A percentile compares a stretch with the other conserved stretches of the same genome.
phyloP scores from a whole-genome alignment of 2,797 vertebrate species.

The Knipowitschia caucasica region DNA sequence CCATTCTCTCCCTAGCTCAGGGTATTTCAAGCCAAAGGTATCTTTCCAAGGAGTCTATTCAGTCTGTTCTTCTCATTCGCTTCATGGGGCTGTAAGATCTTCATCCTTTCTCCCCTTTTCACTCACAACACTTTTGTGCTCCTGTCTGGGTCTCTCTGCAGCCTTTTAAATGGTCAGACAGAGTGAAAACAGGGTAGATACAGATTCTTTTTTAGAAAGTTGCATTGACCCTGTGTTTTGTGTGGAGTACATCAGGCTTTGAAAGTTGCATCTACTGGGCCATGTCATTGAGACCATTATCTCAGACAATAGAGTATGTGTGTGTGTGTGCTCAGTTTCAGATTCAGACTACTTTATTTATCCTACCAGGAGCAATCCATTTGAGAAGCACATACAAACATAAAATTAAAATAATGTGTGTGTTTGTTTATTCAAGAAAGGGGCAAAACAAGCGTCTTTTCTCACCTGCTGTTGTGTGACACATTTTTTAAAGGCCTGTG shows the following conservation, averaged over 20 bases:
- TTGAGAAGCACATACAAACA: too few relatives aligned
- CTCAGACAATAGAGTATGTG: not conserved
- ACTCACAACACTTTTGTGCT: constrained; percentile 55
- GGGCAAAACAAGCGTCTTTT: not conserved
- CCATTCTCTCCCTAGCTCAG: constrained; percentile 33
- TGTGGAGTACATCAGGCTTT: constrained; percentile 31
- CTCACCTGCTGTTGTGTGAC: constrained; percentile 12
- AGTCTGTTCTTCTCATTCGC: constrained; percentile 18
- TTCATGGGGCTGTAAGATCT: constrained; percentile 39
- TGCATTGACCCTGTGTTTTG: constrained; percentile 54
- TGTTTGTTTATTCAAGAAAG: not conserved
- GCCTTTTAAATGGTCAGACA: constrained; percentile 44
- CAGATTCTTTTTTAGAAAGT: constrained; percentile 40
- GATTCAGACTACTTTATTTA: too few relatives aligned
- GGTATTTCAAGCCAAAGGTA: constrained; percentile 29
- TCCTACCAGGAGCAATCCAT: too few relatives aligned
- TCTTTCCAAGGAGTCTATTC: constrained; percentile 36
- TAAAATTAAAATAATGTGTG: not conserved
- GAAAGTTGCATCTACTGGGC: constrained; percentile 17
- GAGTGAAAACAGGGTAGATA: constrained; percentile 32
- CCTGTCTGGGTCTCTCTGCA: constrained; percentile 45
- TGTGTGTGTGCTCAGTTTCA: not conserved
- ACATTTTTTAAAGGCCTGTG: constrained; percentile 18
- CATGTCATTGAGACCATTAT: not conserved
- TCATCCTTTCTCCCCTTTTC: constrained; percentile 47